Evolutionary conservation across 2,797 vertebrate genomes (phyloP).

Genomic region (Rousettus madagascariensis): DNA sequence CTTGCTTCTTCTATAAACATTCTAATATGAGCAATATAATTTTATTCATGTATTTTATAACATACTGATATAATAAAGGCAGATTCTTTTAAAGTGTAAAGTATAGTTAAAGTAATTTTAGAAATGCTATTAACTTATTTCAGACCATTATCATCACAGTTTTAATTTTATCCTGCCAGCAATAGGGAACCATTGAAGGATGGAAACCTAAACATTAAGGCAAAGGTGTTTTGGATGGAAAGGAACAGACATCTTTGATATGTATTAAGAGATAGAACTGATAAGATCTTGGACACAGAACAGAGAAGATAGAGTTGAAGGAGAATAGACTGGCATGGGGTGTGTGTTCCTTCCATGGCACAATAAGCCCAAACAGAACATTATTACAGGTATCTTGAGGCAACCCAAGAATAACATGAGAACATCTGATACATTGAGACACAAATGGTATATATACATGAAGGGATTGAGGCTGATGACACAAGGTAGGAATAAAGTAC

Average conservation of each 20-base stretch:
- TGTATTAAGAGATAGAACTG: not conserved
- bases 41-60: conserved; percentile 3
- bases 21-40: not conserved
- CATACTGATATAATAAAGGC: not conserved
- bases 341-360: not conserved
- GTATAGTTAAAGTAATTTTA: not conserved
- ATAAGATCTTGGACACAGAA: not conserved
- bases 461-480: not conserved
- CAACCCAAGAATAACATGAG: not conserved
- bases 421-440: not conserved
- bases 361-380: not conserved
- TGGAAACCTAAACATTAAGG: not conserved
- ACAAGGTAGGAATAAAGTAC: not conserved
- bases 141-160: not conserved
- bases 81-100: conserved; percentile 8
- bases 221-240: not conserved
- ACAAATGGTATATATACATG: not conserved
- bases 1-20: not conserved
- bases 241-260: not conserved
- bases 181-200: not conserved
- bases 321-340: not conserved
- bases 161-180: not conserved
- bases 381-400: not conserved
- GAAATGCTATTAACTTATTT: not conserved
- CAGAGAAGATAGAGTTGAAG: not conserved